Conservation (phyloP, 2,797 vertebrate genomes). For the Pitangus sulphuratus region DNA sequence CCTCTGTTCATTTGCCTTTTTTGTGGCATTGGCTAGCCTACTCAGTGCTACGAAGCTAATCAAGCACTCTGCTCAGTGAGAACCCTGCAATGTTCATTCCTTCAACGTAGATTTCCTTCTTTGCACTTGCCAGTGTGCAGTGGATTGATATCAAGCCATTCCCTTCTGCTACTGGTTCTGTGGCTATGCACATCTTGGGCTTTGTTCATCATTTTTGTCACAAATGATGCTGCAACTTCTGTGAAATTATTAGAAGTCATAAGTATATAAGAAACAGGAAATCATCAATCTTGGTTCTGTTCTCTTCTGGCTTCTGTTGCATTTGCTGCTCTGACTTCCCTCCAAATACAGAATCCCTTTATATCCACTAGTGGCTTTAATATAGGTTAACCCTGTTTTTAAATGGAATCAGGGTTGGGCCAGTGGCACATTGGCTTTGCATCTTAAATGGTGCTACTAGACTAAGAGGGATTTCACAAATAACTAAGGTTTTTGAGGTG, state of each 20-base stretch:
- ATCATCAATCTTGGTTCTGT: not conserved
- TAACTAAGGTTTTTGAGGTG: not conserved
- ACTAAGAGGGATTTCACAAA: not conserved
- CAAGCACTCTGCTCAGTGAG: rapidly evolving
- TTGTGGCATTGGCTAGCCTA: not conserved
- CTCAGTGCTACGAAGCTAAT: not conserved
- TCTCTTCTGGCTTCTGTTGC: not conserved
- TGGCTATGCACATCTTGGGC: not conserved
- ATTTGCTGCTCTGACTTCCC: not conserved
- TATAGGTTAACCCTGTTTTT: not conserved
- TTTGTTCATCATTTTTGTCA: not conserved
- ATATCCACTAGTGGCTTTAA: not conserved
- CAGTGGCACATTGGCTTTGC: not conserved
- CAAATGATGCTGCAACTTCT: not conserved
- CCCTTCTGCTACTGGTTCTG: not conserved
- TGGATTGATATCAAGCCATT: not conserved
- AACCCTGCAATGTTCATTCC: rapidly evolving
- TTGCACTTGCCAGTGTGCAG: not conserved
- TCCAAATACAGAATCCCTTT: not conserved
- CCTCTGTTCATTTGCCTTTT: not conserved
- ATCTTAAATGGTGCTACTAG: not conserved
- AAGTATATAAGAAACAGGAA: not conserved
- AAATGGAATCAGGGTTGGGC: not conserved
- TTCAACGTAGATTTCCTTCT: not conserved
- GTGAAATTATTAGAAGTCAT: not conserved